Percentiles rank a stretch among this genome's conserved stretches.
These are phyloP conservation scores for Trididemnum clinides DNA, from an alignment of 23 tunicate species.

Conservation along the genomic window DNA sequence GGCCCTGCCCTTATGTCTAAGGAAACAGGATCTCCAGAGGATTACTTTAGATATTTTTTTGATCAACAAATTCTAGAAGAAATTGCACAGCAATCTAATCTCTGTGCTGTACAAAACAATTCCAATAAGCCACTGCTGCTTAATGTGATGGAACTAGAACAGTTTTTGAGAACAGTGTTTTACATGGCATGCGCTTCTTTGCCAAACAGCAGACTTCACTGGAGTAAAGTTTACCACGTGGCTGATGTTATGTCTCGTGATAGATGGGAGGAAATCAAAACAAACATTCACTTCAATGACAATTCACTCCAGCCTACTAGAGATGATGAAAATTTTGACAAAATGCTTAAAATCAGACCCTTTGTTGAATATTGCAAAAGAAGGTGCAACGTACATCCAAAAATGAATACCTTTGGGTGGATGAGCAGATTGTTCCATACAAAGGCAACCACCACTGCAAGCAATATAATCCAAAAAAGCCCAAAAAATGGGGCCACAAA, in stretches of 20 bases:
- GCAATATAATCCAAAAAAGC: too few species aligned
- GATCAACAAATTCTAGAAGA: background rate
- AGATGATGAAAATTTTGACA: background rate
- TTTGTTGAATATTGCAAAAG: too few species aligned
- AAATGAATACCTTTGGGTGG: too few species aligned
- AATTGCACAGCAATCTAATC: background rate
- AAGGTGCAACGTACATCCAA: too few species aligned
- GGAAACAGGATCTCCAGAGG: background rate
- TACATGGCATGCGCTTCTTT: constrained; percentile 6
- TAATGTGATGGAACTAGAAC: background rate
- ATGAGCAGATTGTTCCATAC: too few species aligned
- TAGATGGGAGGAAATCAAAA: constrained; percentile 10
- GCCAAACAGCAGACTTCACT: background rate
- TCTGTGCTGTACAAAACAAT: background rate
- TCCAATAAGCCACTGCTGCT: background rate
- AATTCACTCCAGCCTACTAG: background rate
- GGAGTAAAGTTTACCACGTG: background rate
- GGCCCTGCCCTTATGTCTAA: background rate
- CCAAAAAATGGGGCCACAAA: too few species aligned
- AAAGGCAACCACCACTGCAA: too few species aligned
- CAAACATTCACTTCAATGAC: background rate
- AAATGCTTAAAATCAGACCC: background rate
- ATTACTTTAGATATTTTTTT: constrained; percentile 1
- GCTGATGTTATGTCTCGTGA: background rate
- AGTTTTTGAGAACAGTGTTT: background rate